Base-by-base conservation (phyloP, 2,888 invertebrate species). In the Tetramorium bicarinatum region DNA sequence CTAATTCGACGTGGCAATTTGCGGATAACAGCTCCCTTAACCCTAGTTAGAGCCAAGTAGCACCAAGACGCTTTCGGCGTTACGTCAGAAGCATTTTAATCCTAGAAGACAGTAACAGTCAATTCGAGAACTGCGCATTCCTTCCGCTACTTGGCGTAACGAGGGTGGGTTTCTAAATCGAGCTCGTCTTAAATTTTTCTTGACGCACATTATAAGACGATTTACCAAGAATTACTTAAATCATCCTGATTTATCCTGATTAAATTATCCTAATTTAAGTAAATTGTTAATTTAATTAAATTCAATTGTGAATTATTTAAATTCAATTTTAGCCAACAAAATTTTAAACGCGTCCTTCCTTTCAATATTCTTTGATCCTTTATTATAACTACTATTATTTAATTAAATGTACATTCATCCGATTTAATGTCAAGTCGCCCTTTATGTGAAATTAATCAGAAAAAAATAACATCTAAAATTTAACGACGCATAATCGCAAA, bases 31-130 rank as follows among this genome's bases (percentile, higher is more conserved):
- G 29, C 29, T 54, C 41, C 29, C n/a, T 67, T 66, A 66, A 69
- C 44, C 41, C 54, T 15, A 54, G 41, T 44, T 54, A 56, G 13
- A 54, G 15, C 9, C 15, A 41, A 72, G 21, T 56, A 25, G 38
- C 41, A 8, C 13, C 11, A 18, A 54, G 13, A n/a, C 15, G n/a
- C 47, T 59, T 56, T 41, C 25, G 72, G 13, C n/a, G 25, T 77
- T 44, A 54, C 54, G 52, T 77, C 77, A 66, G 38, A 54, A 25
- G 25, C 54, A 9, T 25, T 77, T 69, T 67, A n/a, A 69, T 77
- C 29, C 7, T 29, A 44, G 15, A 41, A 52, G 25, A 54, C 44
- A n/a, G 41, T 29, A 76, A 52, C n/a, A 21, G 29, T 34, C 44
- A 41, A 54, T 69, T 29, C n/a, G 44, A n/a, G 15, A 41, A 52